Evolutionary conservation across 1,140 invertebrate species (phyloP).

Genomic region (Sarcophaga bullata): DNA sequence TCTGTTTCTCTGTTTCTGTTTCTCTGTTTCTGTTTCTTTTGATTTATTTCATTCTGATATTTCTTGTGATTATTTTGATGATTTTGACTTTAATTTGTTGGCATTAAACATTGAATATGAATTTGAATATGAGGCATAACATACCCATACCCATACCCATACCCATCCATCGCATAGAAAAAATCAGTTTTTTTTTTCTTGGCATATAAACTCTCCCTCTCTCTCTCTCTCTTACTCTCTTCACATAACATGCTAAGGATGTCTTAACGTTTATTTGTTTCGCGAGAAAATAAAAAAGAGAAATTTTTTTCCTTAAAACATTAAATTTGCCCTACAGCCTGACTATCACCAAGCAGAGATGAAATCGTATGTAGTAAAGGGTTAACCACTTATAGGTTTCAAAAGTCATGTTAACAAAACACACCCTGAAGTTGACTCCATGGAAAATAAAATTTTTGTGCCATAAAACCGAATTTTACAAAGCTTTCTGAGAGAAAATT

Average conservation of each 20-base stretch:
- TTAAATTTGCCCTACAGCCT: too few species aligned
- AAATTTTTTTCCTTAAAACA: too few species aligned
- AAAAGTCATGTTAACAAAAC: too few species aligned
- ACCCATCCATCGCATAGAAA: neutral
- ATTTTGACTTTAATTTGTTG: slow-evolving; percentile 22
- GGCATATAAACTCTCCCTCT: slow-evolving; percentile 2
- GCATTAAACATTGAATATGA: slow-evolving; percentile 17
- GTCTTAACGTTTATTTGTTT: neutral
- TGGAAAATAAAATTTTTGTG: too few species aligned
- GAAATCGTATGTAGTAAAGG: too few species aligned
- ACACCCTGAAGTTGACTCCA: too few species aligned
- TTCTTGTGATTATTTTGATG: neutral
- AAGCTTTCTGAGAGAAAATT: too few species aligned
- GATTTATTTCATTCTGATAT: too few species aligned
- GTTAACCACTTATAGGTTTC: too few species aligned
- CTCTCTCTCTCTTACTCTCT: neutral
- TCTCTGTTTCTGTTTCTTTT: neutral
- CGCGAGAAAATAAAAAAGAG: neutral
- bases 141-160: too few species aligned
- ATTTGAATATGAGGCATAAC: neutral
- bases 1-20: neutral
- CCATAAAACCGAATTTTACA: too few species aligned
- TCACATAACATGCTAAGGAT: neutral
- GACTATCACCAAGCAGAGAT: too few species aligned
- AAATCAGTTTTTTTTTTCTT: neutral